Percentiles rank a stretch among this genome's conserved stretches.
phyloP scores from a whole-genome alignment of 1,140 invertebrate species.

The Atta cephalotes region DNA sequence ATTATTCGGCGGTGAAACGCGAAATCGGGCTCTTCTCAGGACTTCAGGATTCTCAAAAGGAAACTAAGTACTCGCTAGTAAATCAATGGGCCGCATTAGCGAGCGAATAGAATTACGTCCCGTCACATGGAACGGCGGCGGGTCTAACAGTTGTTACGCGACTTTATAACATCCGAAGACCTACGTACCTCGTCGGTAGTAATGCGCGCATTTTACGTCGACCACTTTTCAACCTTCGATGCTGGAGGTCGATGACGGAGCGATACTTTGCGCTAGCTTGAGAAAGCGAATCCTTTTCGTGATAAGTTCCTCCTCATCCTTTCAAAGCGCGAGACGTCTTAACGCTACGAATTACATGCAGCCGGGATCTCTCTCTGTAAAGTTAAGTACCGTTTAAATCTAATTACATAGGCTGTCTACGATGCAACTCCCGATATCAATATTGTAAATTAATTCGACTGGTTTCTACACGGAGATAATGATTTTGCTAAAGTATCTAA shows the following conservation, averaged over 20 bases:
- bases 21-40: background rate
- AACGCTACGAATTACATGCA: background rate
- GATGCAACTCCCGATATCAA: background rate
- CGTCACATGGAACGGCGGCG: conserved; percentile 36
- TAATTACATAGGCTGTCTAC: background rate
- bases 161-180: conserved; percentile 69
- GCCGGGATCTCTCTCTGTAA: background rate
- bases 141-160: conserved; percentile 74
- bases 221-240: conserved; percentile 67
- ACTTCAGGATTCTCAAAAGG: conserved; percentile 11
- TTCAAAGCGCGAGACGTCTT: background rate
- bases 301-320: background rate
- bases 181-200: conserved; percentile 68
- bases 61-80: conserved; percentile 54
- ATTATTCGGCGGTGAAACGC: background rate
- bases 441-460: background rate
- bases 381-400: background rate
- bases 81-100: conserved; percentile 70
- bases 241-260: conserved; percentile 59
- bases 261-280: conserved; percentile 11
- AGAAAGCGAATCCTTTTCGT: conserved; percentile 18
- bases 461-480: no score
- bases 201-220: conserved; percentile 71
- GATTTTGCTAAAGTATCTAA: no score
- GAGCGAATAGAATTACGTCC: conserved; percentile 71